Evolutionary conservation across 2,797 vertebrate species (phyloP).

Genomic region (Platyrinchus mystaceus): DNA sequence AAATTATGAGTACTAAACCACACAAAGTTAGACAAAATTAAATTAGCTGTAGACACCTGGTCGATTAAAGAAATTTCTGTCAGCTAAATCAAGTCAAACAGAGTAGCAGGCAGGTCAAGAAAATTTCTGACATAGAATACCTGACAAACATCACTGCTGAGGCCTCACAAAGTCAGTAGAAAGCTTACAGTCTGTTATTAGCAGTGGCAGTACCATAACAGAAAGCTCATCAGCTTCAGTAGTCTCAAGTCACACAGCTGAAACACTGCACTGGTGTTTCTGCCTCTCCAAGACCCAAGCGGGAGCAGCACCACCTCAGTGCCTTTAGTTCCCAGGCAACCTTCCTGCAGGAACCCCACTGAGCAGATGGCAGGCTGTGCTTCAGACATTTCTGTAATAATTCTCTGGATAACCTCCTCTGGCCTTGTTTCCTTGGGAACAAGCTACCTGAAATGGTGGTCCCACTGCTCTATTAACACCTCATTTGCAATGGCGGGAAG

Average conservation of each 20-base stretch:
- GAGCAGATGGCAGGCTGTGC: background rate
- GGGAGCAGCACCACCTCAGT: fast-evolving
- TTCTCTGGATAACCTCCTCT: background rate
- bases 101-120: background rate
- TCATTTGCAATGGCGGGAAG: background rate
- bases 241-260: background rate
- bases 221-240: background rate
- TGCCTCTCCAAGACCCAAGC: background rate
- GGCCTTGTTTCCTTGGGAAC: background rate
- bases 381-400: background rate
- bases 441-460: background rate
- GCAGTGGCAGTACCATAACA: background rate
- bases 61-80: background rate
- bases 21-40: background rate
- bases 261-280: background rate
- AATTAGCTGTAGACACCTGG: background rate
- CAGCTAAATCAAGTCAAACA: background rate
- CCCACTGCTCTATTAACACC: background rate
- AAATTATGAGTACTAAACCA: background rate
- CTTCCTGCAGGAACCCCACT: fast-evolving
- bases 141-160: background rate
- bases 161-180: background rate
- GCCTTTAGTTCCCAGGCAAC: background rate
- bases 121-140: background rate
- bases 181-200: background rate